Conservation (phyloP, 2,797 vertebrate genomes). For the Knipowitschia caucasica region DNA sequence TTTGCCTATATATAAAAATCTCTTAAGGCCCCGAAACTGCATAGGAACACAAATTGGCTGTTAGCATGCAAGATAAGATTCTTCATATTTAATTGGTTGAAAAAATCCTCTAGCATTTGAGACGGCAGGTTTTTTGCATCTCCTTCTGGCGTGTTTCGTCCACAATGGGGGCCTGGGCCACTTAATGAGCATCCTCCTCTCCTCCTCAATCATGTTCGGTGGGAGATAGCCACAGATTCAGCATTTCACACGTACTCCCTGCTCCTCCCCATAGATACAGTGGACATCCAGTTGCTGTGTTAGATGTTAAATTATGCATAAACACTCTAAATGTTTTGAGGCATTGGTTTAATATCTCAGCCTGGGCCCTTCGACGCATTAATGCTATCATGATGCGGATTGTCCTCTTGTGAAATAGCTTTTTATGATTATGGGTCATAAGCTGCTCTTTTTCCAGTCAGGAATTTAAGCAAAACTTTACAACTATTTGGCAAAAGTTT, state of each 20-base stretch:
- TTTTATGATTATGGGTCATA: constrained; percentile 71
- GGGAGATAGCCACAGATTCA: constrained; percentile 69
- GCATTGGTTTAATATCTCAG: constrained; percentile 80
- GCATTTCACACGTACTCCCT: constrained; percentile 62
- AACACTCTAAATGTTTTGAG: constrained; percentile 77
- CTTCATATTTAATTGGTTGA: constrained; percentile 77
- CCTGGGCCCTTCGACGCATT: constrained; percentile 55
- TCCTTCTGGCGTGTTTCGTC: constrained; percentile 63
- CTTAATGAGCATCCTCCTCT: constrained; percentile 74
- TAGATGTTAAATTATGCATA: constrained; percentile 80
- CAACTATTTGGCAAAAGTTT: constrained; percentile 58
- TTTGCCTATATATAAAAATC: constrained; percentile 60
- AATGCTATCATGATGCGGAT: constrained; percentile 56
- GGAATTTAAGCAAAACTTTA: constrained; percentile 57
- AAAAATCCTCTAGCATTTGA: constrained; percentile 44
- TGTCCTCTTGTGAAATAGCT: constrained; percentile 61
- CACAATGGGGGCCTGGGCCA: constrained; percentile 63
- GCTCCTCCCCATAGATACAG: constrained; percentile 69
- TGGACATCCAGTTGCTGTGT: constrained; percentile 67
- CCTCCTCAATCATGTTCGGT: constrained; percentile 72
- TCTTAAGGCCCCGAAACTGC: constrained; percentile 62
- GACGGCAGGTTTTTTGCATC: constrained; percentile 54
- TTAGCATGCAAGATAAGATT: constrained; percentile 67
- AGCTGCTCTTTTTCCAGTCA: constrained; percentile 49
- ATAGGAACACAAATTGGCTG: constrained; percentile 70